These are phyloP conservation scores for Chionoecetes opilio DNA, from an alignment of 1,140 invertebrate species.

Conservation along the genomic window DNA sequence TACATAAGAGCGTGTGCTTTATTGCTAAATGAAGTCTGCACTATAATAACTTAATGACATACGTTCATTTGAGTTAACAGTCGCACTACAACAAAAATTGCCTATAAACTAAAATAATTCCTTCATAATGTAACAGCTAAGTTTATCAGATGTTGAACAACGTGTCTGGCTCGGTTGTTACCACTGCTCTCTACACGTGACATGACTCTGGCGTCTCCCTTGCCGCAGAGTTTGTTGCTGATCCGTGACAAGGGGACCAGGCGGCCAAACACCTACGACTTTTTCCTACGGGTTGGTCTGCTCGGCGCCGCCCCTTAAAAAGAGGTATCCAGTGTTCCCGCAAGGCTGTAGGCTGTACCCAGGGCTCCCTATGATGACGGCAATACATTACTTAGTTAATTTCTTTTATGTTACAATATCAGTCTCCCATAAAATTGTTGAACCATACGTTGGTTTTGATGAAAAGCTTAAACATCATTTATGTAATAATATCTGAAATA, in stretches of 20 bases:
- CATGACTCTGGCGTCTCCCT: background rate
- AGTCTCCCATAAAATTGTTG: no score
- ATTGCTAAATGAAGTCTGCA: background rate
- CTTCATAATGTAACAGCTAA: no score
- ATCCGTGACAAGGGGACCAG: background rate
- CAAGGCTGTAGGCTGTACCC: no score
- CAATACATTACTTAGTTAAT: no score
- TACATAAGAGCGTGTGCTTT: background rate
- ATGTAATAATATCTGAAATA: no score
- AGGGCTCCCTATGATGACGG: no score
- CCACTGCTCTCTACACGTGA: background rate
- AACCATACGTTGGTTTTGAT: no score
- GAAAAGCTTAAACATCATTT: no score
- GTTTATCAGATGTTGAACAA: no score
- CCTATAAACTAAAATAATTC: background rate
- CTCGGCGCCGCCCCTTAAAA: background rate
- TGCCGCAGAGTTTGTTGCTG: background rate
- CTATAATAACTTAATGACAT: background rate
- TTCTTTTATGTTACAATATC: no score
- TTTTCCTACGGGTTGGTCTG: background rate
- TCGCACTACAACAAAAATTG: background rate
- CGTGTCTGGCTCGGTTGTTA: background rate
- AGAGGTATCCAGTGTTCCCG: background rate
- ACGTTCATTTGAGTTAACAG: background rate
- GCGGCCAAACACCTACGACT: background rate